phyloP scores from a whole-genome alignment of 2,113 vertebrate species.

The Cinclus cinclus region DNA sequence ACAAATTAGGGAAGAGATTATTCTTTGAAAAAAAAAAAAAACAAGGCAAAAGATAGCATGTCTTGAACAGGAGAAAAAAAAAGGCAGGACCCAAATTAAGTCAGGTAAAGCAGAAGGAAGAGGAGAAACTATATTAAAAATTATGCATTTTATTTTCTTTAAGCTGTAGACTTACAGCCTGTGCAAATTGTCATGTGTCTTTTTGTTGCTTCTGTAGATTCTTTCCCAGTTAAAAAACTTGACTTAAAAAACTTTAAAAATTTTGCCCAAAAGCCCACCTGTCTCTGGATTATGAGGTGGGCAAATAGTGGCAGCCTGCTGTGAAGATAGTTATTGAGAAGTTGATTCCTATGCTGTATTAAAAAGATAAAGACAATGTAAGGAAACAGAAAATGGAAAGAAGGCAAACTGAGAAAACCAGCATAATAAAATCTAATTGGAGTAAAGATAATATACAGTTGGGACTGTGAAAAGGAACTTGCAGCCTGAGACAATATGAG shows the following conservation, averaged over 20 bases:
- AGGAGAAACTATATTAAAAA: not conserved
- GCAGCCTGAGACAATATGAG: not conserved
- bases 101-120: not conserved
- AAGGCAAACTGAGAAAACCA: not conserved
- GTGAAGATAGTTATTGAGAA: not conserved
- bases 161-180: not conserved
- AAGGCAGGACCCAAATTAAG: not conserved
- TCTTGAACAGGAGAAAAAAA: not conserved
- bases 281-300: not conserved
- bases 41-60: not conserved
- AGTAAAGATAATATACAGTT: not conserved
- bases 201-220: not conserved
- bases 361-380: not conserved
- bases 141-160: not conserved
- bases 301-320: not conserved
- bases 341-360: not conserved
- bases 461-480: not conserved
- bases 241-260: no score
- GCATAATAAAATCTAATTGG: not conserved
- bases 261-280: not conserved
- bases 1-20: not conserved
- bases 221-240: not conserved
- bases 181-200: not conserved
- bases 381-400: not conserved
- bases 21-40: not conserved